Base-by-base conservation (phyloP, 2,797 vertebrate genomes). In the Chelonia mydas region DNA sequence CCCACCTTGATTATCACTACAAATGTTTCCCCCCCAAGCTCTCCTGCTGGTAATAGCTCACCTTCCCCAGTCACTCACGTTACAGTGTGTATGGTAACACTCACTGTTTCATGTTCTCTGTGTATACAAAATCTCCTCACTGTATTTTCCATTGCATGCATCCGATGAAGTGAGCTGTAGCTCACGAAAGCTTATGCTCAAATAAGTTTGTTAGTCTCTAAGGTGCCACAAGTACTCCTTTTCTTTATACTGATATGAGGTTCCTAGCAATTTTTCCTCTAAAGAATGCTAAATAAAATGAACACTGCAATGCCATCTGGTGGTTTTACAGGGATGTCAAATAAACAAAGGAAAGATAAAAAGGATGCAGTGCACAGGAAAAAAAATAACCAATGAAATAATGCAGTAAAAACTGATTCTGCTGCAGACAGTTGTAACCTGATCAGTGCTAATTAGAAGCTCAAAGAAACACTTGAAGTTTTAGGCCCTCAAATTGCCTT, bases 281-380 rank as follows among this genome's bases (percentile, higher is more conserved):
- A 93, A 95, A 57, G 7, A 83, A 77, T 88, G 11, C 91, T 88
- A 87, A 96, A 77, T 87, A 88, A 95, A 98, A 93, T 96, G 97
- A 89, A 95, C 95, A 91, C 97, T 97, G 85, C 84, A 97, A 80
- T 98, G 97, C 97, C 98, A 98, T 97, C 97, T 98, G 97, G 95
- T 98, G 98, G 91, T 68, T 97, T 96, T 94, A 83, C 54, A 83
- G 82, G 55, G 88, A 90, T 97, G 93, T 83, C 97, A 92, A 97
- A 97, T 77, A 97, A 89, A 83, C 16, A 92, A 93, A 53, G 68
- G 17, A 81, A 87, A 87, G 4, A 28, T 87, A 91, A 93, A 49
- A 8, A 4, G 68, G 72, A 93, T 82, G 21, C 13, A 45, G 33
- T 87, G 53, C 47, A 87, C 61, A 23, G 15, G 9, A 9, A 53